Evolutionary conservation across 2,797 vertebrate genomes (phyloP), one percentile per base, ranked within the genome.

Genomic region (Eulemur rubriventer): DNA sequence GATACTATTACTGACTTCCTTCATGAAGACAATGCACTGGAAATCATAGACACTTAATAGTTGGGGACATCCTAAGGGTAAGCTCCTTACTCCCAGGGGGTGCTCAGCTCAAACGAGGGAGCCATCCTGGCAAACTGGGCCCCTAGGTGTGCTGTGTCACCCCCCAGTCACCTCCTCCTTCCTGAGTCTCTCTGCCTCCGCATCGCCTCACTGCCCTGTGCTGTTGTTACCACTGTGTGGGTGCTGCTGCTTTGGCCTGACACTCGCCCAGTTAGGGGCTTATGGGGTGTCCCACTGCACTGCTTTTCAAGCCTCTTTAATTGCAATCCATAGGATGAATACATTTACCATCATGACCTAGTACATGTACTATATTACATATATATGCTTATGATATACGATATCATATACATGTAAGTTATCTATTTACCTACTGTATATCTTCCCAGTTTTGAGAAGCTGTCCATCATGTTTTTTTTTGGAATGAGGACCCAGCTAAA

Each of bases 361-460:
- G 26, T 50, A 22, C 14, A 28, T 20, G 5, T 33, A 52, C 28
- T 41, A 14, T 84, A 43, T 78, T 73, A 43, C 22, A 6, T 59
- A 38, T 24, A 26, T 41, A 9, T 61, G 50, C 30, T 30, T 43
- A 10, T 50, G 16, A 41, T 43, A 48, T 59, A 59, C 0, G 4
- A 59, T 59, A 28, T 7, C 63, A 33, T 24, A 35, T 11, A 7
- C 48, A 43, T 13, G 28, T 17, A 48, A 46, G 52, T 46, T 46
- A 41, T 13, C 67, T 24, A 13, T 41, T 33, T 83, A 28, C 33
- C 24, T 55, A 41, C n/a, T 26, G 10, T 80, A 17, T 72, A 43
- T n/a, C 43, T 67, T 94, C 8, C 33, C 43, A 90, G 46, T 87
- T 95, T 94, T 52, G 81, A 84, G 67, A 96, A 86, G 75, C 69